phyloP scores from a whole-genome alignment of 2,113 vertebrate species.

The Tychaedon coryphoeus region DNA sequence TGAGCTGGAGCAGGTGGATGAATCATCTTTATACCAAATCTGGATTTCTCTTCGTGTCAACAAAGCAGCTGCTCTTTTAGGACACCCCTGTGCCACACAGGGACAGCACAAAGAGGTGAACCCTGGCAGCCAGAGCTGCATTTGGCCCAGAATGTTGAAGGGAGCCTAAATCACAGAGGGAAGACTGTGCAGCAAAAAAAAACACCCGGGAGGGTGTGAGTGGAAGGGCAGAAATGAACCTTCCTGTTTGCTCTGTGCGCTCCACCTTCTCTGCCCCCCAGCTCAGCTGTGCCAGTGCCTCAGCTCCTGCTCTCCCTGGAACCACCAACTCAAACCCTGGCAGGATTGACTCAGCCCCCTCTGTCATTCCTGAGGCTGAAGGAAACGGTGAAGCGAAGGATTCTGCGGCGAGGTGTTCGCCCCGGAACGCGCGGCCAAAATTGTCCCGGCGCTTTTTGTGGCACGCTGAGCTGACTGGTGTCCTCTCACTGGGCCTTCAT shows the following conservation, averaged over 20 bases:
- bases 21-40: neutral
- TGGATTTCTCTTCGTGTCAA: neutral
- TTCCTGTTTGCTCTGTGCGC: slow-evolving; percentile 31
- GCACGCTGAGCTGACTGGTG: neutral
- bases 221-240: neutral
- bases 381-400: neutral
- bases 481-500: neutral
- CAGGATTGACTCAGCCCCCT: neutral
- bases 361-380: slow-evolving; percentile 6
- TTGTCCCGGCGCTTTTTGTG: neutral
- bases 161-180: neutral
- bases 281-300: neutral
- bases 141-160: neutral
- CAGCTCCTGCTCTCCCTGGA: neutral
- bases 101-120: neutral
- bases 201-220: neutral
- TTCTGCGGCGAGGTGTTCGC: neutral
- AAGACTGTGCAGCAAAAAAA: neutral
- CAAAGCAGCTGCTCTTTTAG: neutral
- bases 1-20: neutral
- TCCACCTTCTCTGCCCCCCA: slow-evolving; percentile 15
- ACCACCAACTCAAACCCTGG: neutral
- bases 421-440: neutral
- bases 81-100: neutral
- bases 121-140: neutral